Evolutionary conservation across 2,113 vertebrate species (phyloP).

Genomic region (Cyprinus carpio): DNA sequence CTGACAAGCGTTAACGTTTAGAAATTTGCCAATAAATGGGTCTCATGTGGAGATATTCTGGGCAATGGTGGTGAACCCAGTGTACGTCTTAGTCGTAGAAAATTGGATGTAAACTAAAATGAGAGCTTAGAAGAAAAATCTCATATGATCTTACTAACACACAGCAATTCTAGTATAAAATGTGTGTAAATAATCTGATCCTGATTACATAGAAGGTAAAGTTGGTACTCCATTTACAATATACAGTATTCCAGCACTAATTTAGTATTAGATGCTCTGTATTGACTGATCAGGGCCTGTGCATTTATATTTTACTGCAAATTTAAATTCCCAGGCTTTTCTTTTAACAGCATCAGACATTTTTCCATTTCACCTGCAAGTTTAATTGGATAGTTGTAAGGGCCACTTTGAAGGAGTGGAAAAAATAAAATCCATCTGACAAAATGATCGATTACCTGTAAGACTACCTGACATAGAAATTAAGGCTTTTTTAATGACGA

Average conservation of each 20-base stretch:
- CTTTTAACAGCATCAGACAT: constrained; percentile 76
- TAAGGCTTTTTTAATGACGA: constrained; percentile 82
- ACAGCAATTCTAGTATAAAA: no score
- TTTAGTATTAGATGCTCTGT: background rate
- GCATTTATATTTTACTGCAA: constrained; percentile 49
- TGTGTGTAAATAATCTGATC: no score
- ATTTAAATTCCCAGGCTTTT: constrained; percentile 64
- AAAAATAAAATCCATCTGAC: constrained; percentile 85
- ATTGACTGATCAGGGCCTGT: constrained; percentile 34
- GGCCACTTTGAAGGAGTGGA: constrained; percentile 83
- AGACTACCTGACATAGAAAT: constrained; percentile 96
- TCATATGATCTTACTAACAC: no score
- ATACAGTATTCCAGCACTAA: background rate
- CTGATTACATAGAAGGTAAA: no score
- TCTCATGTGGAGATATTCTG: no score
- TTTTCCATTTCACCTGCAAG: constrained; percentile 79
- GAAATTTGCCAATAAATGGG: no score
- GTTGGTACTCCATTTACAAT: no score
- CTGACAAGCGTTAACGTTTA: no score
- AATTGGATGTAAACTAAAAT: no score
- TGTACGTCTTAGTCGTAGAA: no score
- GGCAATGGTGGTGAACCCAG: no score
- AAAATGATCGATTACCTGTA: constrained; percentile 97
- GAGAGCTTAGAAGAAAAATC: no score
- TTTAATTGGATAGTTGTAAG: constrained; percentile 89